A percentile compares a stretch with the other conserved stretches of the same genome.
phyloP scores from a whole-genome alignment of 2,113 vertebrate species.

The Capricornis sumatraensis region DNA sequence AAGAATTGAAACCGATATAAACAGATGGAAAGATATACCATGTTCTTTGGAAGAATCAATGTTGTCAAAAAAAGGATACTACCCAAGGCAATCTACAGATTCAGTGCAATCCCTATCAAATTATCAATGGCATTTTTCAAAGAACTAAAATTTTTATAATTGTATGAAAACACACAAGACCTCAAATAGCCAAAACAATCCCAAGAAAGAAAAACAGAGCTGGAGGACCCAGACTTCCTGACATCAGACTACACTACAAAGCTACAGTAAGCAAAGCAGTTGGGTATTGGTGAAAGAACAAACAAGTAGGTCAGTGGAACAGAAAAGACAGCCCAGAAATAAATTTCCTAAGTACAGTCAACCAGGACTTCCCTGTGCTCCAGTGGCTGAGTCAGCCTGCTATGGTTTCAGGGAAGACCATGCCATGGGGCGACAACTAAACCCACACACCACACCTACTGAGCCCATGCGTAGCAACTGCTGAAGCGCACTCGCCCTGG shows the following conservation, averaged over 20 bases:
- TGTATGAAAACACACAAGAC: not conserved
- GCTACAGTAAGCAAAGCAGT: not conserved
- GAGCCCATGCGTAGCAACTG: fast-evolving
- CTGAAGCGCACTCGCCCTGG: not conserved
- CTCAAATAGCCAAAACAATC: not conserved
- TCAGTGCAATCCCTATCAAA: not conserved
- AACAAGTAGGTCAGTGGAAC: not conserved
- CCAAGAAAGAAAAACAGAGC: not conserved
- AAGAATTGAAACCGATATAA: not conserved
- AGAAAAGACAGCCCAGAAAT: not conserved
- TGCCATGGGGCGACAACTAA: not conserved
- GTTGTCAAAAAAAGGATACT: not conserved
- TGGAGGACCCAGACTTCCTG: not conserved
- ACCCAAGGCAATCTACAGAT: not conserved
- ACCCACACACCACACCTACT: not conserved
- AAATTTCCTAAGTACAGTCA: not conserved
- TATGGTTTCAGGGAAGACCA: not conserved
- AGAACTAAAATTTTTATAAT: not conserved
- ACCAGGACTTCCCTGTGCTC: not conserved
- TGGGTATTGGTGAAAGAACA: too few species aligned
- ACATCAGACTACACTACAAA: not conserved
- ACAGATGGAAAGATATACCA: not conserved
- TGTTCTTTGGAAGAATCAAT: not conserved
- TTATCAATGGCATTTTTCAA: not conserved
- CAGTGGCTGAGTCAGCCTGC: not conserved